Evolutionary conservation across 2,113 vertebrate genomes (phyloP).

Genomic region (Lophura nycthemera): DNA sequence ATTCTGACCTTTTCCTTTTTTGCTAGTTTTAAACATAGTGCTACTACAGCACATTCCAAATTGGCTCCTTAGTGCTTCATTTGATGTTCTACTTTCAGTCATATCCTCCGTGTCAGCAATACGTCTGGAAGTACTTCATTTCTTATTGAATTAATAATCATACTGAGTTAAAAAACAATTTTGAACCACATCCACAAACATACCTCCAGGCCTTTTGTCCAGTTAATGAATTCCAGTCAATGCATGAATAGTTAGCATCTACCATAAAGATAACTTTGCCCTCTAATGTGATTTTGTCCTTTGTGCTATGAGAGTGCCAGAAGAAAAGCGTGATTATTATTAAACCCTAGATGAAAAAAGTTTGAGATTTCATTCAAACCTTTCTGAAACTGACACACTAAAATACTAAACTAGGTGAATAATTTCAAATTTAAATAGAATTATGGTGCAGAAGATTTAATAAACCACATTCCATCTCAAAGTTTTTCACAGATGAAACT

Average conservation of each 20-base stretch:
- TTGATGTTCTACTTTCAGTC: conserved; percentile 1
- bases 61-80: background rate
- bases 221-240: conserved; percentile 38
- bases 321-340: background rate
- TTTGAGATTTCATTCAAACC: background rate
- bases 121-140: background rate
- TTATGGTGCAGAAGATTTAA: background rate
- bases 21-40: background rate
- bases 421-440: background rate
- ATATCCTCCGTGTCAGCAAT: background rate
- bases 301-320: background rate
- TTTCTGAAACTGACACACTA: background rate
- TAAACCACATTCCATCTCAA: background rate
- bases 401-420: background rate
- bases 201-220: background rate
- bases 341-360: background rate
- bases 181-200: background rate
- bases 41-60: background rate
- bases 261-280: background rate
- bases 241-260: conserved; percentile 29
- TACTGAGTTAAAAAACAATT: background rate
- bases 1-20: background rate
- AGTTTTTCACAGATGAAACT: background rate
- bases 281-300: background rate
- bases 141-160: background rate